phyloP scores from a whole-genome alignment of 2,888 invertebrate species.

The Beris morrisii region DNA sequence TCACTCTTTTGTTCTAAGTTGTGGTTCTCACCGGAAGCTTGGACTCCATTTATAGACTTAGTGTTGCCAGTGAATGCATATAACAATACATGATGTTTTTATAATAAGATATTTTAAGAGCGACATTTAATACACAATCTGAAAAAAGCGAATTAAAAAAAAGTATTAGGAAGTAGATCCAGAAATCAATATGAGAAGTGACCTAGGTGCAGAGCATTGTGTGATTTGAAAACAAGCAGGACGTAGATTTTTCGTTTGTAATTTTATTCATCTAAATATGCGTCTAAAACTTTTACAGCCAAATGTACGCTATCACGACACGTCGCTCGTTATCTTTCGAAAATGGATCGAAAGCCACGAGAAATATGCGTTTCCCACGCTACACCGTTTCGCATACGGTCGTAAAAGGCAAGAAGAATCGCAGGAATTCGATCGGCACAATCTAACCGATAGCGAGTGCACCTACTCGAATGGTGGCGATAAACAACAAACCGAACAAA shows the following conservation, averaged over 20 bases:
- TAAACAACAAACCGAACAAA: constrained; percentile 39
- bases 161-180: no score
- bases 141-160: no score
- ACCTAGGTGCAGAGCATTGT: no score
- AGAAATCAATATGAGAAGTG: no score
- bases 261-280: neutral
- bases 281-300: constrained; percentile 41
- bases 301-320: constrained; percentile 44
- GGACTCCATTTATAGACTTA: no score
- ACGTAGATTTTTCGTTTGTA: neutral
- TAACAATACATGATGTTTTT: no score
- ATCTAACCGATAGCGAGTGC: constrained; percentile 40
- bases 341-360: constrained; percentile 43
- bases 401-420: neutral
- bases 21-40: no score
- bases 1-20: no score
- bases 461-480: constrained; percentile 35
- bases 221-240: constrained; percentile 14
- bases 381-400: constrained; percentile 39
- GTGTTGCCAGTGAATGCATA: no score
- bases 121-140: no score
- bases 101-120: no score
- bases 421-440: constrained; percentile 24
- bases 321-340: constrained; percentile 43
- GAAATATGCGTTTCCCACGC: constrained; percentile 43